Conservation (phyloP, 2,113 vertebrate species). For the Melanerpes formicivorus region DNA sequence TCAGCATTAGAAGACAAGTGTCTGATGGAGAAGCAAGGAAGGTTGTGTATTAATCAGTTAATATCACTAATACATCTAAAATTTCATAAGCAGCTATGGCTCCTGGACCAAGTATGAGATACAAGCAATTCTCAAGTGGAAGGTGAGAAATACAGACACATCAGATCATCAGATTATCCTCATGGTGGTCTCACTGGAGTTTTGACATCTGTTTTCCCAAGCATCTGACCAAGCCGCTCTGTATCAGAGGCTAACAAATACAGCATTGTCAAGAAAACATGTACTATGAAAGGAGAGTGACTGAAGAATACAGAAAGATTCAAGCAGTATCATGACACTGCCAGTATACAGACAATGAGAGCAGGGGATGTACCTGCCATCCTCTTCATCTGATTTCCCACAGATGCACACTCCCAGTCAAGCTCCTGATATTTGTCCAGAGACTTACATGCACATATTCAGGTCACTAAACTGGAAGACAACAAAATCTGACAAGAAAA, state of each 20-base stretch:
- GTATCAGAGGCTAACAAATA: not conserved
- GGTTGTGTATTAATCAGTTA: not conserved
- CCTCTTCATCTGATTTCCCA: not conserved
- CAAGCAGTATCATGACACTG: not conserved
- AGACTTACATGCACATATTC: not conserved
- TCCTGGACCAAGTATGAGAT: not conserved
- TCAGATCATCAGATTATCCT: not conserved
- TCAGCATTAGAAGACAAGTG: not conserved
- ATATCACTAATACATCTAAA: not conserved
- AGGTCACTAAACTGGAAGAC: not conserved
- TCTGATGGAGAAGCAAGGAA: not conserved
- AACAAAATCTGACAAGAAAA: not conserved
- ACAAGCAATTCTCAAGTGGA: not conserved
- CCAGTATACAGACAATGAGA: not conserved
- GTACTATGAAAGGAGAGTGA: not conserved
- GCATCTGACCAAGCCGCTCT: not conserved
- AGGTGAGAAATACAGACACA: not conserved
- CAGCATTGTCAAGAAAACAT: not conserved
- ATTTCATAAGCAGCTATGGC: not conserved
- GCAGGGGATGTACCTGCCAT: not conserved
- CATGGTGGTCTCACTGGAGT: not conserved
- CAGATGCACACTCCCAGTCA: rapidly evolving
- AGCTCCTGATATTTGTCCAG: not conserved
- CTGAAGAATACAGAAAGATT: not conserved
- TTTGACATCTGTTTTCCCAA: not conserved